phyloP scores from a whole-genome alignment of 2,113 vertebrate species.

The Globicephala melas region DNA sequence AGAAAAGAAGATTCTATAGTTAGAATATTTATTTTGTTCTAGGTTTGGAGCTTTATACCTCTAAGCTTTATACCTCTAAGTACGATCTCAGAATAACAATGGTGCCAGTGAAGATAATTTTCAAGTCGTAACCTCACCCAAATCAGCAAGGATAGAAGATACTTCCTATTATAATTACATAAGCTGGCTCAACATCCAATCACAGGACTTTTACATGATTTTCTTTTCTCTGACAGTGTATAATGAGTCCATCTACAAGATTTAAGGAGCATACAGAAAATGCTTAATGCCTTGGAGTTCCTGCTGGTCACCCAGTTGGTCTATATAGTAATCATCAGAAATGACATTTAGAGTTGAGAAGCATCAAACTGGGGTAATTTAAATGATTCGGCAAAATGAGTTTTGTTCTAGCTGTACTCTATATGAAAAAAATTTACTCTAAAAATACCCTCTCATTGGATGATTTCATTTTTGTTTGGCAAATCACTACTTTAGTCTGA shows the following conservation, averaged over 20 bases:
- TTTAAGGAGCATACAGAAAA: not conserved
- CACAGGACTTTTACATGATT: not conserved
- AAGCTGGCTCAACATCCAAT: not conserved
- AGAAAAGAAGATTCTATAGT: not conserved
- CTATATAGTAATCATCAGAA: not conserved
- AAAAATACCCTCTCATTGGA: conserved; percentile 10
- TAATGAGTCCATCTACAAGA: not conserved
- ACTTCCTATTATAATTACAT: not conserved
- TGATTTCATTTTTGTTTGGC: conserved; percentile 28
- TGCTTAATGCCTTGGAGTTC: not conserved
- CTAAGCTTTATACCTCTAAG: conserved; percentile 22
- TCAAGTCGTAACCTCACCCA: not conserved
- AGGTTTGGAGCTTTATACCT: not conserved
- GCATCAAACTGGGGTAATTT: not conserved
- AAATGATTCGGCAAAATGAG: not conserved
- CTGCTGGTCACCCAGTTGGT: not conserved
- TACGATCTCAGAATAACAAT: conserved; percentile 34
- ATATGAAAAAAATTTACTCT: not conserved
- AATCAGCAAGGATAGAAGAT: conserved; percentile 38
- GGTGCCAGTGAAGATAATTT: conserved; percentile 31
- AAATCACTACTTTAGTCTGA: conserved; percentile 28
- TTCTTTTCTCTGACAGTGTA: conserved; percentile 26
- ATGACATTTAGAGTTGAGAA: not conserved
- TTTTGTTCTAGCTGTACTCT: not conserved
- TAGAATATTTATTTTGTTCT: conserved; percentile 16